Base-by-base conservation (phyloP, 2,113 vertebrate species). In the Syrrhaptes paradoxus region DNA sequence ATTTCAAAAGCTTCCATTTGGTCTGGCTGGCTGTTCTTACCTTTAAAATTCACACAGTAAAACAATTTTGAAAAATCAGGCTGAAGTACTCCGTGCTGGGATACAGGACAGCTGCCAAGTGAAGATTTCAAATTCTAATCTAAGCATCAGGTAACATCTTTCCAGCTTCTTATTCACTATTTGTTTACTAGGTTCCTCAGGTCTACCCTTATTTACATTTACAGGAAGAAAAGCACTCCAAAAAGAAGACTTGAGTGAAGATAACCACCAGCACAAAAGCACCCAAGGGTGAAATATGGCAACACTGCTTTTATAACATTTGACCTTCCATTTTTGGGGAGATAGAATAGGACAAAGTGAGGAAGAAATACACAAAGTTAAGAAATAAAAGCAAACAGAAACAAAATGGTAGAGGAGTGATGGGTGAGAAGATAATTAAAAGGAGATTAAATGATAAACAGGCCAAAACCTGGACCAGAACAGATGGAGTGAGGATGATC, bases 401-500 rank as follows among this genome's bases (percentile, higher is more conserved):
- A 51, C 59, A 86, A 90, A 89, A 86, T 10, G 41, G 45, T 71
- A 78, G 43, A 88, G 19, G 7, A 13, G 29, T 85, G 20, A 62
- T 29, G 17, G 67, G 41, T 51, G 63, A 95, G 58, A 71, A 82
- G 41, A 74, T n/a, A 87, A 93, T n/a, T 89, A 72, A 84, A 87
- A 86, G 65, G 72, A 80, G 38, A 81, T 11, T 12, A 70, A n/a
- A 93, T 20, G 31, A 85, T 26, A 89, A 89, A 88, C n/a, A 91
- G 84, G 87, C 46, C 78, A 82, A 91, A 93, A 63, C 36, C 65
- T 77, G 43, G 70, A 81, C 89, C 4, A 32, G 75, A 96, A 91
- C 86, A 96, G 95, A 97, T 79, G 90, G 95, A 93, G 18, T 6
- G 14, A 95, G 55, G 65, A 87, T 55, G 77, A 28, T 16, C 36